Base-by-base conservation (phyloP, 2,888 invertebrate genomes). In the Acleris sparsana region DNA sequence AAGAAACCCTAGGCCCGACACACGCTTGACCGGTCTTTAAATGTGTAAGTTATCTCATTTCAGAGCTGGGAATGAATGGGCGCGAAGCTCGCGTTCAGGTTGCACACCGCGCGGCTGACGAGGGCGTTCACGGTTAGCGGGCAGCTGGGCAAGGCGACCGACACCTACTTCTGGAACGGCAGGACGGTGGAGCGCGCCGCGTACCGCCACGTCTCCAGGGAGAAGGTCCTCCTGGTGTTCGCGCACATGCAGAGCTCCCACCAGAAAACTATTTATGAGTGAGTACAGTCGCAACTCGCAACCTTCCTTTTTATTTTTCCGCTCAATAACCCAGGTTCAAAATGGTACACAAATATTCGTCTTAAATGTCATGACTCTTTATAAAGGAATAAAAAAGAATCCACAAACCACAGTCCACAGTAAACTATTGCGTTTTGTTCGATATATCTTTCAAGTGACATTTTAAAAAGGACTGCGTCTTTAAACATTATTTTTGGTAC, bases 261-360 rank as follows among this genome's bases (percentile, higher is more conserved):
- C 86, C 98, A 98, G 82, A 95, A 94, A 71, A 94, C 96, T 80
- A 97, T 98, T 96, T 97, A 95, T 83, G 94, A 96, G 96, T 97
- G 90, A 91, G 95, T 93, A n/a, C 51, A 58, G 0, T 55, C 59
- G 67, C n/a, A n/a, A n/a, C n/a, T n/a, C n/a, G n/a, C n/a, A n/a
- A n/a, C n/a, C n/a, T n/a, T n/a, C n/a, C n/a, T n/a, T n/a, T n/a
- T n/a, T n/a, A n/a, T n/a, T n/a, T n/a, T n/a, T n/a, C n/a, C n/a
- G n/a, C n/a, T n/a, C n/a, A n/a, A n/a, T n/a, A n/a, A n/a, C n/a
- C n/a, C n/a, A n/a, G n/a, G n/a, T n/a, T n/a, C n/a, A n/a, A n/a
- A n/a, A n/a, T n/a, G n/a, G n/a, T n/a, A n/a, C n/a, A n/a, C n/a
- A n/a, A n/a, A n/a, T n/a, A n/a, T n/a, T n/a, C n/a, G n/a, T n/a